phyloP scores from a whole-genome alignment of 2,113 vertebrate species.

The Osmerus eperlanus region DNA sequence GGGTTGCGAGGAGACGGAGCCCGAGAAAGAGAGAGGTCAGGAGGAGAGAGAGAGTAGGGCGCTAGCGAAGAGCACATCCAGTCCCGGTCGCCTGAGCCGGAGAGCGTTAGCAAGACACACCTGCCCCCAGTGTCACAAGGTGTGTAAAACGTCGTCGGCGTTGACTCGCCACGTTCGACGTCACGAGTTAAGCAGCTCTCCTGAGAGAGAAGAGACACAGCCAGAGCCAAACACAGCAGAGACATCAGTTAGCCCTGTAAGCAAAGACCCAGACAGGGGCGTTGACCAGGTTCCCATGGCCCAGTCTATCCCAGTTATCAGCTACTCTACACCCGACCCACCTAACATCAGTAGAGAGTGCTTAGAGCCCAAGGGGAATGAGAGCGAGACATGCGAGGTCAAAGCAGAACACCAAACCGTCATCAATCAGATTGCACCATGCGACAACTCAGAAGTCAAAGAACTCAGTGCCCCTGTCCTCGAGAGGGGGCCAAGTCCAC shows the following conservation, averaged over 20 bases:
- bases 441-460: conserved; percentile 38
- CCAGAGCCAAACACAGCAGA: conserved; percentile 46
- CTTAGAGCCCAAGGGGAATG: conserved; percentile 30
- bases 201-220: conserved; percentile 60
- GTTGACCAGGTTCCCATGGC: conserved; percentile 49
- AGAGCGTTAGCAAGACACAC: conserved; percentile 77
- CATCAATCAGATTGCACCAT: conserved; percentile 19
- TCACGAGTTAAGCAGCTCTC: conserved; percentile 72
- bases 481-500: conserved; percentile 43
- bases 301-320: conserved; percentile 75
- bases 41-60: conserved; percentile 39
- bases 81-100: conserved; percentile 70
- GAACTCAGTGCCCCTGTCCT: conserved; percentile 27
- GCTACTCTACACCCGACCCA: conserved; percentile 62
- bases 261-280: conserved; percentile 47
- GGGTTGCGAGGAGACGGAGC: conserved; percentile 30
- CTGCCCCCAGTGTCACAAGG: conserved; percentile 82
- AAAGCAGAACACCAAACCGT: conserved; percentile 40
- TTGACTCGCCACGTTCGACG: conserved; percentile 80
- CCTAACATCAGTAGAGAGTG: conserved; percentile 24
- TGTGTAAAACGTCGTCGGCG: conserved; percentile 85
- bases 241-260: conserved; percentile 33
- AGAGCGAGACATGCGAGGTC: conserved; percentile 33
- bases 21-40: conserved; percentile 38
- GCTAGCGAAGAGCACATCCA: conserved; percentile 39